These are phyloP conservation scores for Anabas testudineus DNA, from an alignment of 2,797 vertebrate species.

Conservation along the genomic window DNA sequence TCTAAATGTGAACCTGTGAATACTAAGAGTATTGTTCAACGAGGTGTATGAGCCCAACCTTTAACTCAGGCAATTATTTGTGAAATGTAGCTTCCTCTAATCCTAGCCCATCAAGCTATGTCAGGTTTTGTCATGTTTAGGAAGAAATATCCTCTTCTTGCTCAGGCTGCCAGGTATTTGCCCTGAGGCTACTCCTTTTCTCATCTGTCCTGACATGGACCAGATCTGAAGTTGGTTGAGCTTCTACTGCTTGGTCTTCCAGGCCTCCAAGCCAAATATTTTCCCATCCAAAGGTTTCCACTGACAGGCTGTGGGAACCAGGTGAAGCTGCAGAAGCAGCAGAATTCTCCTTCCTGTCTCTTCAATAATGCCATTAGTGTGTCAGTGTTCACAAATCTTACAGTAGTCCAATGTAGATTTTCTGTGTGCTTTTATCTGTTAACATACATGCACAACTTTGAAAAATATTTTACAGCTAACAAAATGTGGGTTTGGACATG, in stretches of 20 bases:
- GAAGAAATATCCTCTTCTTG: slow-evolving; percentile 31
- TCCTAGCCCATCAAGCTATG: slow-evolving; percentile 25
- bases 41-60: slow-evolving; percentile 4
- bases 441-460: no score
- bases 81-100: slow-evolving; percentile 25
- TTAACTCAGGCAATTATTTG: slow-evolving; percentile 28
- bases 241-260: slow-evolving; percentile 59
- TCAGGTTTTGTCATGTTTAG: slow-evolving; percentile 35
- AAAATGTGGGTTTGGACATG: no score
- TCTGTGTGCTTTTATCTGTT: no score
- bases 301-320: slow-evolving; percentile 80
- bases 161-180: slow-evolving; percentile 52
- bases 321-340: slow-evolving; percentile 63
- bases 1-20: slow-evolving; percentile 13
- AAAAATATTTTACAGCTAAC: no score
- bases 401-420: no score
- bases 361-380: neutral
- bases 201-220: slow-evolving; percentile 49
- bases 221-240: slow-evolving; percentile 43
- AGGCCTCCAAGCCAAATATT: slow-evolving; percentile 81
- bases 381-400: no score
- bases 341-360: slow-evolving; percentile 55
- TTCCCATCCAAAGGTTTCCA: slow-evolving; percentile 81
- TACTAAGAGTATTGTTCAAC: slow-evolving; percentile 23
- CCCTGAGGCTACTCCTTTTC: slow-evolving; percentile 45